These are phyloP conservation scores for Glyphotaelius pellucidus DNA, from an alignment of 2,888 invertebrate genomes.

Conservation along the genomic window DNA sequence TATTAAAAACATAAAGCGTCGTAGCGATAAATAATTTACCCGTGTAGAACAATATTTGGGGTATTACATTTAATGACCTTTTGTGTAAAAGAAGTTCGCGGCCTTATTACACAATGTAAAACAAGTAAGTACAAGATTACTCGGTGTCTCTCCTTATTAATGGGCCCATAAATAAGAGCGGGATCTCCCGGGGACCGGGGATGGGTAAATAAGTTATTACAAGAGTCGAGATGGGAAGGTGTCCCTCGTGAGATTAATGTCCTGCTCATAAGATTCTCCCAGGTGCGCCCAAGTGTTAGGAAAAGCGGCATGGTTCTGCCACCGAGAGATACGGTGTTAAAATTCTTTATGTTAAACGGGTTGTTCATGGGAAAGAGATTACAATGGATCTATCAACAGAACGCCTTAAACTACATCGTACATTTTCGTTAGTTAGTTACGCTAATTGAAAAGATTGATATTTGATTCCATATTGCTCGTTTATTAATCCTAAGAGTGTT, in stretches of 20 bases:
- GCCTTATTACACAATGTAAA: slow-evolving; percentile 45
- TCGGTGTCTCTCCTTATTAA: slow-evolving; percentile 58
- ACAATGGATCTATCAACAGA: not conserved
- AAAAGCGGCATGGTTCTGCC: not conserved
- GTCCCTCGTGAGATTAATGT: slow-evolving; percentile 55
- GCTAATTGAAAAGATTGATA: not conserved
- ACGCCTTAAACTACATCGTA: not conserved
- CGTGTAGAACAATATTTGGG: slow-evolving; percentile 16
- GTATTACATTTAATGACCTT: slow-evolving; percentile 6
- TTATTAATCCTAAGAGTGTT: not conserved
- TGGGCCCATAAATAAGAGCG: slow-evolving; percentile 56
- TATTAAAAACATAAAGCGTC: not conserved
- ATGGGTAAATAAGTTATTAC: slow-evolving; percentile 56
- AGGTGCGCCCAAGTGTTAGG: not conserved
- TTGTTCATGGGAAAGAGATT: not conserved
- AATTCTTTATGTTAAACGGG: not conserved
- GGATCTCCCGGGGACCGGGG: slow-evolving; percentile 38
- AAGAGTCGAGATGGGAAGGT: slow-evolving; percentile 47
- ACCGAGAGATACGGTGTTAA: not conserved
- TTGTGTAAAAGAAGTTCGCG: slow-evolving; percentile 32
- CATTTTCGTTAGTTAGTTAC: not conserved
- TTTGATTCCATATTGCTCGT: not conserved
- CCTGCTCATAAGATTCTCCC: slow-evolving; percentile 30
- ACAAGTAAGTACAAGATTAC: slow-evolving; percentile 51
- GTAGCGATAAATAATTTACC: not conserved